Conservation (phyloP, 2,113 vertebrate species). For the Eubucco bourcierii region DNA sequence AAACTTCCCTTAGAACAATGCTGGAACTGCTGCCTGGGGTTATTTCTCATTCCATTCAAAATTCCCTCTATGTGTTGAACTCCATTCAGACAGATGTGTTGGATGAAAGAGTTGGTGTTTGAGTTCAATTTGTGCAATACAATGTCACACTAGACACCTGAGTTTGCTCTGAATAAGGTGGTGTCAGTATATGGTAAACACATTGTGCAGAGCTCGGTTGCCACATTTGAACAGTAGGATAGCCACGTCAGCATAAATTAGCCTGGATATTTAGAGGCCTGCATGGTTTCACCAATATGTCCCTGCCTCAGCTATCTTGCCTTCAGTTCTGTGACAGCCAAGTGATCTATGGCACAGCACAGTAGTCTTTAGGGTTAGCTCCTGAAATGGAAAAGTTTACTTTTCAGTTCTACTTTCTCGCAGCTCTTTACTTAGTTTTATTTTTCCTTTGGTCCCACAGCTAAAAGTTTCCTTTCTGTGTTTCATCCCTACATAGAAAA, state of each 20-base stretch:
- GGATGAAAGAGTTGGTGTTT: not conserved
- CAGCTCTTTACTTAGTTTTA: not conserved
- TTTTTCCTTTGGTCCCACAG: not conserved
- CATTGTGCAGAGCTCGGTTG: not conserved
- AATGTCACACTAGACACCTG: not conserved
- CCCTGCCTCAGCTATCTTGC: not conserved
- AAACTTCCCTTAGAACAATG: not conserved
- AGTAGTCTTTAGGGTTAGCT: not conserved
- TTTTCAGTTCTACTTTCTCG: not conserved
- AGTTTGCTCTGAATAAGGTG: not conserved
- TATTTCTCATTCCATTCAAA: not conserved
- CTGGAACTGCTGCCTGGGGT: not conserved
- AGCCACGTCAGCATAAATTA: not conserved
- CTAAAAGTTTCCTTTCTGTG: not conserved
- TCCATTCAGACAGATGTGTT: not conserved
- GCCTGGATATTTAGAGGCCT: not conserved
- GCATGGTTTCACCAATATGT: not conserved
- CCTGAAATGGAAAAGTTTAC: not conserved
- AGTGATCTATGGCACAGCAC: not conserved
- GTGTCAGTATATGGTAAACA: not conserved
- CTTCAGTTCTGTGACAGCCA: not conserved
- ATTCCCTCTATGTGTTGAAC: not conserved
- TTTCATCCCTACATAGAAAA: not conserved
- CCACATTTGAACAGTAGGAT: not conserved
- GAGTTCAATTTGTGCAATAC: not conserved